Conservation (phyloP, 2,113 vertebrate species). For the Thunnus maccoyii region DNA sequence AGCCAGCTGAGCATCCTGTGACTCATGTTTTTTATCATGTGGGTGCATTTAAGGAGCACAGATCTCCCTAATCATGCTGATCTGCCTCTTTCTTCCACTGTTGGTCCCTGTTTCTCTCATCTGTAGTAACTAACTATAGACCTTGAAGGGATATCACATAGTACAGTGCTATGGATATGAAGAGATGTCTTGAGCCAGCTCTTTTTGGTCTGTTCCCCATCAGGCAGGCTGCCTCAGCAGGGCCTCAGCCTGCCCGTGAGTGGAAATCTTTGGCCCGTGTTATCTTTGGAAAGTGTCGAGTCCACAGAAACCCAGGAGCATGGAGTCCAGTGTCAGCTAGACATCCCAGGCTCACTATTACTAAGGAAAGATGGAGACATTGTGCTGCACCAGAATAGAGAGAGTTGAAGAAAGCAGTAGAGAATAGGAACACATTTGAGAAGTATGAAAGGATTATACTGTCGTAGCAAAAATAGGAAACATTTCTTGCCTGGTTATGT, state of each 20-base stretch:
- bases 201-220: conserved; percentile 77
- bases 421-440: conserved; percentile 2
- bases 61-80: not conserved
- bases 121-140: conserved; percentile 48
- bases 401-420: conserved; percentile 24
- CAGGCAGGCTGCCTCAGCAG: conserved; percentile 78
- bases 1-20: conserved; percentile 5
- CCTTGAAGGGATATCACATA: conserved; percentile 59
- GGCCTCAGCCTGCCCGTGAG: conserved; percentile 85
- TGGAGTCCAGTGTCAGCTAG: conserved; percentile 84
- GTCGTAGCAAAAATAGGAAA: not conserved
- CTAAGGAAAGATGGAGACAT: conserved; percentile 66
- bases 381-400: conserved; percentile 44
- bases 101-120: conserved; percentile 48
- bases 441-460: not conserved
- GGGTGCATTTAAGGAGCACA: conserved; percentile 21
- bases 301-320: conserved; percentile 86
- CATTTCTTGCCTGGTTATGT: not conserved
- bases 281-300: conserved; percentile 92
- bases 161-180: conserved; percentile 57
- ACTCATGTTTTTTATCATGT: conserved; percentile 11
- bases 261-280: conserved; percentile 84
- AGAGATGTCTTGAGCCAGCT: conserved; percentile 65
- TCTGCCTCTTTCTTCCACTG: not conserved
- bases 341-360: conserved; percentile 71